phyloP scores from a whole-genome alignment of 2,797 vertebrate species.

The Myotis vivesi region DNA sequence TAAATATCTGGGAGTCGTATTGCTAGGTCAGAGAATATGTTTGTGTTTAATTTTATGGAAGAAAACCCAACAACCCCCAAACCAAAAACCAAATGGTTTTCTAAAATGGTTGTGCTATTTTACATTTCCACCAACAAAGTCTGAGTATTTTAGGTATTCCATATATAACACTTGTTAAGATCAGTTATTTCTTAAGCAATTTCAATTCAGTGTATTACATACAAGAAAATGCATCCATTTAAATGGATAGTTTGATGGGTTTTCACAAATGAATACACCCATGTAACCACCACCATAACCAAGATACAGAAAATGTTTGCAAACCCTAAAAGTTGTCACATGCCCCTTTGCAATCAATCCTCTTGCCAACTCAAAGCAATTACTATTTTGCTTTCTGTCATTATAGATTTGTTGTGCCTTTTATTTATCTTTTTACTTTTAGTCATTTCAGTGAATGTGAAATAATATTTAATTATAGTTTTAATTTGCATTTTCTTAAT shows the following conservation, averaged over 20 bases:
- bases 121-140: neutral
- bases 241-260: neutral
- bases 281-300: neutral
- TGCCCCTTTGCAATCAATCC: neutral
- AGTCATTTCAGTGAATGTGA: neutral
- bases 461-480: conserved; percentile 24
- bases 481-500: conserved; percentile 41
- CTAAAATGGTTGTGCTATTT: neutral
- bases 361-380: neutral
- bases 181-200: neutral
- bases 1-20: neutral
- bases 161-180: neutral
- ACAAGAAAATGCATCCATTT: neutral
- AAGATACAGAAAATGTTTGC: neutral
- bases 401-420: neutral
- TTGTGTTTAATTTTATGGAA: neutral
- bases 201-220: neutral
- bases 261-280: neutral
- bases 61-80: neutral
- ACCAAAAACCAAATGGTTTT: neutral
- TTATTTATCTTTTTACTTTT: neutral
- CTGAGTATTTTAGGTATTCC: neutral
- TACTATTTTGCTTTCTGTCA: neutral
- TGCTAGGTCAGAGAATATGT: neutral
- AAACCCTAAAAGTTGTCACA: neutral